Percentiles rank a stretch among this genome's conserved stretches.
Evolutionary conservation across 2,797 vertebrate species (phyloP).

Genomic region (Enteromius paludinosus): DNA sequence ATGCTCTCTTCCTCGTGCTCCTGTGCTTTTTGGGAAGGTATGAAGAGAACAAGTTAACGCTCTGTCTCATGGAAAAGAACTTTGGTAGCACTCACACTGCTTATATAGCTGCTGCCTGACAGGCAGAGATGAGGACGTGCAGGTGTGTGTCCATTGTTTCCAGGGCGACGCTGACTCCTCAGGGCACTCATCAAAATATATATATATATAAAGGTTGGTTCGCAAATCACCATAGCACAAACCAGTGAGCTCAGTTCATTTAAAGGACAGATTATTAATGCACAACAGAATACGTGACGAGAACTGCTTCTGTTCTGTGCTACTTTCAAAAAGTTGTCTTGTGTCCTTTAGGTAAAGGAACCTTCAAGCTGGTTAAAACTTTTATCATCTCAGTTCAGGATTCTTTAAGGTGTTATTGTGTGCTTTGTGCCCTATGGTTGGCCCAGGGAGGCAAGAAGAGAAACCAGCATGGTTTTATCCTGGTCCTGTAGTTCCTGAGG

Average conservation of each 20-base stretch:
- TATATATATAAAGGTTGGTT: no score
- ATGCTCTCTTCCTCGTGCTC: no score
- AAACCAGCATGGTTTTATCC: slow-evolving; percentile 4
- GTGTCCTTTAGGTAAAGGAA: not conserved
- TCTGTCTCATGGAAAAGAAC: no score
- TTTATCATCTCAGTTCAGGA: not conserved
- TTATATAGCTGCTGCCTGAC: no score
- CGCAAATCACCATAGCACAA: no score
- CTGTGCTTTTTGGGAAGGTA: no score
- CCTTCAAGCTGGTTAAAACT: slow-evolving; percentile 27
- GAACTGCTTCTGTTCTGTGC: not conserved
- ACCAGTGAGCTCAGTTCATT: not conserved
- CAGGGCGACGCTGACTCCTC: no score
- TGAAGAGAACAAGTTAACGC: no score
- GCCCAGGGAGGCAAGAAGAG: not conserved
- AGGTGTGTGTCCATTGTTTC: no score
- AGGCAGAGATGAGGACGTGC: no score
- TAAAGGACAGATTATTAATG: not conserved
- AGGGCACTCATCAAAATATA: no score
- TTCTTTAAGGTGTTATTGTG: not conserved
- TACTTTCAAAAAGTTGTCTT: slow-evolving; percentile 6
- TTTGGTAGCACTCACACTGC: no score
- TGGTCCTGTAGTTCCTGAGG: slow-evolving; percentile 29
- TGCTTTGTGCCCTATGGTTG: not conserved
- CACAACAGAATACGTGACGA: not conserved